phyloP scores from a whole-genome alignment of 2,113 vertebrate species.

The Phoenicopterus ruber region DNA sequence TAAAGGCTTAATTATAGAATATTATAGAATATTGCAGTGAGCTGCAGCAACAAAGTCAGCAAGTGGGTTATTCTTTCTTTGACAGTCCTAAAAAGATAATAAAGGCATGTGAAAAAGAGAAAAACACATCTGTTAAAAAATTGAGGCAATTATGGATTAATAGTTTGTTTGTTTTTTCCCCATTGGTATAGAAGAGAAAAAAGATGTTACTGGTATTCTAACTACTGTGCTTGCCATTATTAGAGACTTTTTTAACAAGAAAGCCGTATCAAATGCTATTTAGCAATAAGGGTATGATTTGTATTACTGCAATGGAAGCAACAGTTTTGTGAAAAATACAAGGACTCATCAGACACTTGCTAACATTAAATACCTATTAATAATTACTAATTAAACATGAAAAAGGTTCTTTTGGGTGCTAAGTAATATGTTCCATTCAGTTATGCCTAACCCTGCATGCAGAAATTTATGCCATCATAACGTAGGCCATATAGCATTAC shows the following conservation, averaged over 20 bases:
- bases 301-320: background rate
- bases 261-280: background rate
- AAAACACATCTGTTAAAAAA: background rate
- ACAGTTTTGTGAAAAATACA: background rate
- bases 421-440: background rate
- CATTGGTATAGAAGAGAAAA: background rate
- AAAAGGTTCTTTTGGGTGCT: background rate
- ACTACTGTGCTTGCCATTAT: background rate
- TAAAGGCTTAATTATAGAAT: background rate
- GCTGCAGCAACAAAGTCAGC: background rate
- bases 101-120: background rate
- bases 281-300: background rate
- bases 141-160: background rate
- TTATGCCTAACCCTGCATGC: background rate
- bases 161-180: background rate
- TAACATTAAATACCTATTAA: background rate
- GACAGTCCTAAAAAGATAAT: background rate
- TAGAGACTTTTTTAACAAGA: background rate
- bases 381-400: background rate
- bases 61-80: background rate
- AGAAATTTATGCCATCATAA: background rate
- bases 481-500: rapidly evolving
- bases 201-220: background rate
- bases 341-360: background rate
- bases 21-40: background rate